These are phyloP conservation scores for Mimumesa dahlbomi DNA, from an alignment of 2,888 invertebrate species.

Conservation along the genomic window DNA sequence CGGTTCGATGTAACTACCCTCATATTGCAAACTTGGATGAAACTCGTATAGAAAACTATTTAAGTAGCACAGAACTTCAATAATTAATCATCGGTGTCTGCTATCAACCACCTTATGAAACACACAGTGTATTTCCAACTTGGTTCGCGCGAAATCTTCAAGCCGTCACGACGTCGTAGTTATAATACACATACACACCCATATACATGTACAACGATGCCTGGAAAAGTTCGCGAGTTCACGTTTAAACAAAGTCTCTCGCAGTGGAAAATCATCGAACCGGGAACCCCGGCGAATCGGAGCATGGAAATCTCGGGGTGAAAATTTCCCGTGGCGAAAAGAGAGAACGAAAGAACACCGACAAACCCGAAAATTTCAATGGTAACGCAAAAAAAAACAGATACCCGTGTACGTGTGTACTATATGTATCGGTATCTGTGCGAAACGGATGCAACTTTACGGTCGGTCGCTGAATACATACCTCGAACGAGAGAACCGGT, in stretches of 20 bases:
- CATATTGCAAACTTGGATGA: too few relatives aligned
- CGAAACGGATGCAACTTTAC: conserved; percentile 11
- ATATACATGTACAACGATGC: not conserved
- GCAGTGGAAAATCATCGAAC: conserved; percentile 28
- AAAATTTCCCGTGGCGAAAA: conserved; percentile 3
- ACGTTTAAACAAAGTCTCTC: conserved; percentile 3
- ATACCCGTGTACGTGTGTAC: too few relatives aligned
- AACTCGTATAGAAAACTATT: too few relatives aligned
- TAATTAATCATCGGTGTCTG: too few relatives aligned
- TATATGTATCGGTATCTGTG: not conserved
- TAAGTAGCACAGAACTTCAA: too few relatives aligned
- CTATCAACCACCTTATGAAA: too few relatives aligned
- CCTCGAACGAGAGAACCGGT: conserved; percentile 22
- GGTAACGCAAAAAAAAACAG: too few relatives aligned
- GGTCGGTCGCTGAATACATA: conserved; percentile 4
- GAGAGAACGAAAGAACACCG: not conserved
- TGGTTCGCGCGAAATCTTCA: conserved; percentile 1
- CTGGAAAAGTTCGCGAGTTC: conserved; percentile 23
- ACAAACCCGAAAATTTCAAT: conserved; percentile 1
- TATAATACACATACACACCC: too few relatives aligned
- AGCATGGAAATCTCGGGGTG: conserved; percentile 32
- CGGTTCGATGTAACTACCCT: too few relatives aligned
- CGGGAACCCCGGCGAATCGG: conserved; percentile 33
- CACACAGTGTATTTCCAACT: conserved; percentile 2
- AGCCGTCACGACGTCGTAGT: too few relatives aligned